Base-by-base conservation (phyloP, 1,140 invertebrate genomes). In the Drosophila miranda region DNA sequence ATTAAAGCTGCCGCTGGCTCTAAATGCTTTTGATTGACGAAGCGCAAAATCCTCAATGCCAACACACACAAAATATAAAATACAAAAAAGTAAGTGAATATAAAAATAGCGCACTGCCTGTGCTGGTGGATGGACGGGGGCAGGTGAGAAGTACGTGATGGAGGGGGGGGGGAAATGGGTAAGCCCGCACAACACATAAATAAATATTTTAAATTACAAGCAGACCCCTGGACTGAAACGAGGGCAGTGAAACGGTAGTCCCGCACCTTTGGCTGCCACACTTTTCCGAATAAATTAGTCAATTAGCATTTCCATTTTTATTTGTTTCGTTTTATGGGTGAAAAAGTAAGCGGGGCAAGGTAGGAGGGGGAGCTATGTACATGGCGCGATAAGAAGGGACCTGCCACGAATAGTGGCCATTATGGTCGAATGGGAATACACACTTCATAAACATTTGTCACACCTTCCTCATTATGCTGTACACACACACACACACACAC, bases 21-120 rank as follows among this genome's bases (percentile, higher is more conserved):
- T 59, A 86, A 87, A 86, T 86, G 78, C 82, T 86, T 86, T 86
- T 86, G 82, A 86, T 71, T 82, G 83, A 61, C 78, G 75, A 86
- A 82, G 82, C 82, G 82, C 70, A 82, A 86, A 87, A 87, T 62
- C 81, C 74, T 34, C 73, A 41, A 11, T 38, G 11, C 34, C 78
- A 62, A 66, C 60, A 64, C 61, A 75, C 56, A 56, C 49, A 55
- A 66, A 69, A 60, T 30, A 42, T 45, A 46, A 26, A 26, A 26
- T 26, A 48, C 45, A 30, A 48, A 30, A 55, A 41, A 16, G 21
- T 4, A 54, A 64, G 41, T 68, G 41, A 4, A 67, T 67, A 68
- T 55, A 64, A 52, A 68, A 68, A 68, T 38, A 38, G 16, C 46
- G 43, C 55, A 50, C 16, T 6, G 30, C 21, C n/a, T 3, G 16